Base-by-base conservation (phyloP, 2,888 invertebrate species). In the Eilema depressum region DNA sequence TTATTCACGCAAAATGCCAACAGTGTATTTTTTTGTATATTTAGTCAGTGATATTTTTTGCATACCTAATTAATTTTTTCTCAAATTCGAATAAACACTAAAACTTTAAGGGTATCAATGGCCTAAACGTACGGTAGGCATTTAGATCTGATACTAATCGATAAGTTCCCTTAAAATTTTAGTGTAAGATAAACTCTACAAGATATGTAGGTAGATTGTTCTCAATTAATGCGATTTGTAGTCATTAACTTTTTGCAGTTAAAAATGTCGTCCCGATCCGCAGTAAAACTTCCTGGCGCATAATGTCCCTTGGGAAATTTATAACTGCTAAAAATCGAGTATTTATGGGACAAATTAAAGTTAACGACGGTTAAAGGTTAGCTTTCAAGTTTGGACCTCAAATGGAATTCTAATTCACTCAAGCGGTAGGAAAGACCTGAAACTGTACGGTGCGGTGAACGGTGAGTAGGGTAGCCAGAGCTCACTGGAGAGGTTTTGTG, bases 271-370 rank as follows among this genome's bases (percentile, higher is more conserved):
- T 11, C 65, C 59, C 28, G 47, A 62, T 72, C 66, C 28, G 64
- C 47, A 63, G 47, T 72, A 61, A 80, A 81, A 77, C 68, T 79
- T 69, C 70, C 62, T 63, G 68, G 71, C 53, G 57, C 53, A 47
- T 74, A 73, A 76, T 66, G 70, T 74, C 75, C 59, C 30, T 33
- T 23, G 67, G 63, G 66, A 81, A 74, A 79, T 75, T 77, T 81
- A 74, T 70, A 79, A 78, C 69, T 62, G 72, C 65, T 74, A 74
- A 83, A 81, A 75, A 78, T 75, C 47, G 64, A 71, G 74, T 74
- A 75, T 77, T 82, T 80, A 79, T 69, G 62, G 64, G 71, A 75
- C 64, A 75, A 74, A 77, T 77, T 77, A 75, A 79, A 73, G 37
- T 70, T 76, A 70, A 82, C 60, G 75, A 17, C 23, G 63, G 69